Evolutionary conservation across 2,797 vertebrate genomes (phyloP), one percentile per base, ranked within the genome.

Genomic region (Melanotaenia boesemani): DNA sequence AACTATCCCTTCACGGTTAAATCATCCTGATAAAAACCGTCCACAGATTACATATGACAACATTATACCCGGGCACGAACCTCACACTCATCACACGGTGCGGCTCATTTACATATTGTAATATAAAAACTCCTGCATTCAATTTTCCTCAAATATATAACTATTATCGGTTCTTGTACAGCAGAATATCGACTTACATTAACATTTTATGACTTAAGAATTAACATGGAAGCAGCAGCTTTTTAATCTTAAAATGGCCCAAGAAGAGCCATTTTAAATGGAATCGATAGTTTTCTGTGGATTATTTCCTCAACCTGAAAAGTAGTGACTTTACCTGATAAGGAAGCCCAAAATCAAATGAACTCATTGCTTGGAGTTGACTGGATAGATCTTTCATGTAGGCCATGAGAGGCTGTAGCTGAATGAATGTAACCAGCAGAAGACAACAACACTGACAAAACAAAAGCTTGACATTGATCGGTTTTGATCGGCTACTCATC

Each of bases 1-100:
- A 55, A 30, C 28, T 8, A 18, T 18, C 26, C 55, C 6, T 57
- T 18, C 13, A 30, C 15, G 54, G 16, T 28, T 56, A 56, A 56
- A 56, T 18, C 26, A 56, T 46, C 60, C 54, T 48, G n/a, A 57
- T 63, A 26, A 65, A 73, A 65, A 4, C 4, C 15, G 48, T 46
- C 30, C 46, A 65, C n/a, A 13, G 34, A 61, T 26, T 6, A 63
- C 24, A 48, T 58, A 24, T 5, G 0, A 37, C n/a, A 32, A 34
- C 52, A 48, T 59, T 50, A 65, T 28, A 58, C 12, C 24, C 18
- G 12, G 46, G 34, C n/a, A 50, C 16, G 24, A 30, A 5, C 56
- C n/a, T 1, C 20, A 41, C 13, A 30, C 26, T 18, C 1, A 5
- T 30, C 48, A 60, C 20, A 41, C 44, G 32, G 28, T 20, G 55